phyloP scores from a whole-genome alignment of 1,140 invertebrate genomes.

The Pseudomyrmex gracilis region DNA sequence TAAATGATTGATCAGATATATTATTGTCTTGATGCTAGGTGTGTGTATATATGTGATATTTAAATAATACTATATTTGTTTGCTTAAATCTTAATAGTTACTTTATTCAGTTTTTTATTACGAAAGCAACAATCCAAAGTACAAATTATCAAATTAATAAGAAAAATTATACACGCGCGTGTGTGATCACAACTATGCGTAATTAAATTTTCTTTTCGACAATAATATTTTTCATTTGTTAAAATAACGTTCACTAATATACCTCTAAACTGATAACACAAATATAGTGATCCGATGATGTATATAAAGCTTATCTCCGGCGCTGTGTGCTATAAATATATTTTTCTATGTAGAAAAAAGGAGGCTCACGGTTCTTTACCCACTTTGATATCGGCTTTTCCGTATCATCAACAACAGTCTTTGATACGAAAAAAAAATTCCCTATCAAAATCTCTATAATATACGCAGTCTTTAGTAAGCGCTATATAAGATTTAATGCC shows the following conservation, averaged over 20 bases:
- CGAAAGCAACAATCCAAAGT: not conserved
- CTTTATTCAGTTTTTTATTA: conserved; percentile 26
- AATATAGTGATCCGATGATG: conserved; percentile 46
- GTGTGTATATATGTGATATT: too few relatives aligned
- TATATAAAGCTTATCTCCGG: conserved; percentile 40
- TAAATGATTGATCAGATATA: not conserved
- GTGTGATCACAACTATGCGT: too few relatives aligned
- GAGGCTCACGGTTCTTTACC: conserved; percentile 40
- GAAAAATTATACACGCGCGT: too few relatives aligned
- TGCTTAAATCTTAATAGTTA: not conserved
- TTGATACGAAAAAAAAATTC: conserved; percentile 59
- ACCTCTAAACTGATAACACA: conserved; percentile 28
- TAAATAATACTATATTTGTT: too few relatives aligned
- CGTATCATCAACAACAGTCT: conserved; percentile 55
- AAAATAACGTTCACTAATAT: conserved; percentile 25
- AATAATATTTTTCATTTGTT: conserved; percentile 3
- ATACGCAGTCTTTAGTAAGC: conserved; percentile 20
- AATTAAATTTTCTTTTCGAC: not conserved
- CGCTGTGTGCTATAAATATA: conserved; percentile 53
- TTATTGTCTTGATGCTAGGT: not conserved
- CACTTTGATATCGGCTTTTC: conserved; percentile 56
- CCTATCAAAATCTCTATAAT: conserved; percentile 19
- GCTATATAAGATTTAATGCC: not conserved
- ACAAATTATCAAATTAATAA: conserved; percentile 21
- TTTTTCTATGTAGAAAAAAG: conserved; percentile 56